These are phyloP conservation scores for Silurus aristotelis DNA, from an alignment of 2,797 vertebrate species.

Conservation along the genomic window DNA sequence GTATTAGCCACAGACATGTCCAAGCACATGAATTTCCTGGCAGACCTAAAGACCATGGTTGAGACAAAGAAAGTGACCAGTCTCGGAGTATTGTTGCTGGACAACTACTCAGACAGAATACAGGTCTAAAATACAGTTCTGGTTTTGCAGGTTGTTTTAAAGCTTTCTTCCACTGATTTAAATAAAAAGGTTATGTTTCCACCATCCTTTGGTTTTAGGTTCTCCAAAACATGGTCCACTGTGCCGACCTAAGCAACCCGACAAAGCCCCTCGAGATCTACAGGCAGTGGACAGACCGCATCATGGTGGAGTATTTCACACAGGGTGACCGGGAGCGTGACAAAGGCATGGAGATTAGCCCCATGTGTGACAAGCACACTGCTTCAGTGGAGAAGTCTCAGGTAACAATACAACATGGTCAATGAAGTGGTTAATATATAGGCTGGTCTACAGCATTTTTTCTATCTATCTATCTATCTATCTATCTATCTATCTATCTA, in stretches of 20 bases:
- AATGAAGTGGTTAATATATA: neutral
- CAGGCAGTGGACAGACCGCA: constrained; percentile 87
- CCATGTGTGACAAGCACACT: constrained; percentile 92
- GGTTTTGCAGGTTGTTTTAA: neutral
- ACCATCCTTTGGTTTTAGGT: constrained; percentile 71
- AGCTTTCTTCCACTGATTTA: neutral
- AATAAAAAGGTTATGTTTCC: neutral
- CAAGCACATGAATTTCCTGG: constrained; percentile 94
- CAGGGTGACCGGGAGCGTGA: constrained; percentile 89
- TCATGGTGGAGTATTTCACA: constrained; percentile 89
- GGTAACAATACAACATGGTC: constrained; percentile 65
- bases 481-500: neutral
- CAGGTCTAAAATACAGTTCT: constrained; percentile 73
- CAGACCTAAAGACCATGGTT: constrained; percentile 95
- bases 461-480: too few species aligned
- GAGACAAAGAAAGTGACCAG: constrained; percentile 96
- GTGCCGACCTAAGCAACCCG: constrained; percentile 91
- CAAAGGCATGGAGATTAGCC: constrained; percentile 91
- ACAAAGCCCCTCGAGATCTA: constrained; percentile 91
- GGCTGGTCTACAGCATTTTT: neutral
- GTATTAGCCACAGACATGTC: constrained; percentile 95
- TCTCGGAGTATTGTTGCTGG: constrained; percentile 87
- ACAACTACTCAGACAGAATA: constrained; percentile 93
- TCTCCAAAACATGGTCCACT: constrained; percentile 93
- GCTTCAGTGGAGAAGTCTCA: constrained; percentile 91